Evolutionary conservation across 2,797 vertebrate genomes (phyloP).

Genomic region (Chelonia mydas): DNA sequence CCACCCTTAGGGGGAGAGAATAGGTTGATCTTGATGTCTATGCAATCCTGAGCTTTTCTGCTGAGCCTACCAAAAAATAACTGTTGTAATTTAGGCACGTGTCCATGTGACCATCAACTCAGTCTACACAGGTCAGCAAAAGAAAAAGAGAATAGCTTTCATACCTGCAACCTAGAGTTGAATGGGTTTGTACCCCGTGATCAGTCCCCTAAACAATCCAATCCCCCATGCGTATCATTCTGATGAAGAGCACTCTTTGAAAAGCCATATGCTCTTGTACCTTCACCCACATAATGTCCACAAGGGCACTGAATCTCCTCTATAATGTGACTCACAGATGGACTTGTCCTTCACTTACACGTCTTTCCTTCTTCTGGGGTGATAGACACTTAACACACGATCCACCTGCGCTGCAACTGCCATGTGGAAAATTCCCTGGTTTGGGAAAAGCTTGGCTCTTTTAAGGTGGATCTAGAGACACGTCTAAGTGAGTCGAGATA

Average conservation of each 20-base stretch:
- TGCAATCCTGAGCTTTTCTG: neutral
- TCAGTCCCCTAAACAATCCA: neutral
- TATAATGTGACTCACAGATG: neutral
- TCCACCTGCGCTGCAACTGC: neutral
- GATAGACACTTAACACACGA: neutral
- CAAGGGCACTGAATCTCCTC: neutral
- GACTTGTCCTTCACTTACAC: neutral
- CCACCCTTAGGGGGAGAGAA: accelerated
- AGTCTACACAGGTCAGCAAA: neutral
- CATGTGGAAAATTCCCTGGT: neutral
- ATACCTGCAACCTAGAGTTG: neutral
- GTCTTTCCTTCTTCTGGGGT: neutral
- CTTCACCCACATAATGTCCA: neutral
- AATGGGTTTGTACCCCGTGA: neutral
- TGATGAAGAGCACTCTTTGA: neutral
- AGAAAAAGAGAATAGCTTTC: neutral
- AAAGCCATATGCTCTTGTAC: neutral
- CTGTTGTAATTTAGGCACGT: neutral
- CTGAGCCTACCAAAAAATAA: neutral
- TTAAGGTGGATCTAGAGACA: neutral
- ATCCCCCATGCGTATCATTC: neutral
- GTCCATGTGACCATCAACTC: neutral
- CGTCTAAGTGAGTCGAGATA: neutral
- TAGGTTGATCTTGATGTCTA: neutral
- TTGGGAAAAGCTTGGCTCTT: neutral